Percentiles rank a stretch among this genome's conserved stretches.
These are phyloP conservation scores for Drosophila leonis DNA, from an alignment of 2,888 invertebrate species.

Conservation along the genomic window DNA sequence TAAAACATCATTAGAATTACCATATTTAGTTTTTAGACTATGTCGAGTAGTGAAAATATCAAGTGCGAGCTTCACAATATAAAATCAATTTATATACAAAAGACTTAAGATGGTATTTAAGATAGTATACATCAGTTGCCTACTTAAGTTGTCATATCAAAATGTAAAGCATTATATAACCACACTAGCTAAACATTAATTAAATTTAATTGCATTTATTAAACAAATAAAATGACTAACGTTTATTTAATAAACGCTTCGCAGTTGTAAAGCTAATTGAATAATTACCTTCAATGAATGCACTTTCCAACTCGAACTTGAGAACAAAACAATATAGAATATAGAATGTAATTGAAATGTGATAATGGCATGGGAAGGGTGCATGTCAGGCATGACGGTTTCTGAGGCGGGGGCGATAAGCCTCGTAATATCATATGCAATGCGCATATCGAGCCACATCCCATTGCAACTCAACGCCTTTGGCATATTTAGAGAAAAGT, in stretches of 20 bases:
- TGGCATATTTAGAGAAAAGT: conserved; percentile 23
- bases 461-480: conserved; percentile 16
- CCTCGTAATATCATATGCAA: conserved; percentile 19
- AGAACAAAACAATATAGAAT: conserved; percentile 1
- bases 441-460: conserved; percentile 7
- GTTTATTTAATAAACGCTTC: conserved; percentile 48
- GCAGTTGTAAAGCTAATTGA: conserved; percentile 41
- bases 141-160: background rate
- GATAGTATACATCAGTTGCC: background rate
- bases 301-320: conserved; percentile 18
- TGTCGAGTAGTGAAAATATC: no score
- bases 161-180: background rate
- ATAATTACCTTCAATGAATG: conserved; percentile 1
- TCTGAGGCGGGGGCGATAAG: conserved; percentile 19
- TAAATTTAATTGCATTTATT: conserved; percentile 50
- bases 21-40: background rate
- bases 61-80: no score
- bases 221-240: conserved; percentile 27
- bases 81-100: no score
- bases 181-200: conserved; percentile 11
- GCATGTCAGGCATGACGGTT: conserved; percentile 11
- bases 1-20: background rate
- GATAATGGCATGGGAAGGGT: conserved; percentile 6
- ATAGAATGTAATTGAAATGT: background rate
- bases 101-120: no score